Percentiles rank a stretch among this genome's conserved stretches.
phyloP scores from a whole-genome alignment of 2,888 invertebrate genomes.

The Sinotaia quadrata region DNA sequence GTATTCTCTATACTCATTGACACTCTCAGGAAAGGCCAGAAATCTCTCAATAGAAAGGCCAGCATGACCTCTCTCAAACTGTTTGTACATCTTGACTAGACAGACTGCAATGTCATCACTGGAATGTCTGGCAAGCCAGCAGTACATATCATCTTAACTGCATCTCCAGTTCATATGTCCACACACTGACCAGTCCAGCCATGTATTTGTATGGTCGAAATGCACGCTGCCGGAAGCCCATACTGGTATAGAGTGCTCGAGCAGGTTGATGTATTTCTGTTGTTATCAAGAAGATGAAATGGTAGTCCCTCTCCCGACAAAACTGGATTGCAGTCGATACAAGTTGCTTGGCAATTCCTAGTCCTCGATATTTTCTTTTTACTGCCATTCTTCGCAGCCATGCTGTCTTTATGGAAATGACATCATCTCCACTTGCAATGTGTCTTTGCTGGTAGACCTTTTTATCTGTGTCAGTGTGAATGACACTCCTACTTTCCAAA shows the following conservation, averaged over 20 bases:
- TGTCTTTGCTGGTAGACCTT: too few species aligned
- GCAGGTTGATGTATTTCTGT: conserved; percentile 47
- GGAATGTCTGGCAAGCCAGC: too few species aligned
- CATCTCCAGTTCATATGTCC: conserved; percentile 44
- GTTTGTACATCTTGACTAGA: too few species aligned
- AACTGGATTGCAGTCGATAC: conserved; percentile 38
- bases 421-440: neutral
- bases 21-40: too few species aligned
- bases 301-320: conserved; percentile 35
- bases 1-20: too few species aligned
- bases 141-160: conserved; percentile 12
- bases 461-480: neutral
- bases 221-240: conserved; percentile 38
- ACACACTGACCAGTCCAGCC: conserved; percentile 35
- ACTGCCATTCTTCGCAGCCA: conserved; percentile 49
- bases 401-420: conserved; percentile 16
- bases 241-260: conserved; percentile 34
- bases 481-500: neutral
- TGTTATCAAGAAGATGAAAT: conserved; percentile 42
- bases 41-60: too few species aligned
- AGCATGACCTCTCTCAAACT: too few species aligned
- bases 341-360: conserved; percentile 42
- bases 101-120: too few species aligned
- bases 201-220: conserved; percentile 39
- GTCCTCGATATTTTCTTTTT: conserved; percentile 32